phyloP scores from a whole-genome alignment of 2,113 vertebrate species.

The Uropsilus gracilis region DNA sequence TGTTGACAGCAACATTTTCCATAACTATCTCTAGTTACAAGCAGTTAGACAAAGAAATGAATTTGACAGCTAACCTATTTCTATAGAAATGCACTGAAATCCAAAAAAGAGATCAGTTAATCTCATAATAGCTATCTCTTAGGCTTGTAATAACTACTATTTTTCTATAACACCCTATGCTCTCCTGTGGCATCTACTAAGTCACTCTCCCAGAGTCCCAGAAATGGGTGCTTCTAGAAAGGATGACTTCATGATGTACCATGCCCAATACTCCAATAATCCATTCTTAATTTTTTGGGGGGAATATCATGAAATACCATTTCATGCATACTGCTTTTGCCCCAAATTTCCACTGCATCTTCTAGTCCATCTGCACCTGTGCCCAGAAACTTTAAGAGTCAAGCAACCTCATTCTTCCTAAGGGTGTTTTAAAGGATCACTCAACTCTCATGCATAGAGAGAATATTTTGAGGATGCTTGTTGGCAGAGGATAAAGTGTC shows the following conservation, averaged over 20 bases:
- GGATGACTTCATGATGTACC: background rate
- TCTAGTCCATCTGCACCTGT: background rate
- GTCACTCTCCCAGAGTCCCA: background rate
- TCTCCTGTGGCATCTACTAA: background rate
- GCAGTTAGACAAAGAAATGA: constrained; percentile 46
- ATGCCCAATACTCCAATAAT: background rate
- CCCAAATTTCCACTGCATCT: background rate
- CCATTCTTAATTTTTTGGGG: background rate
- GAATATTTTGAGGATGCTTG: background rate
- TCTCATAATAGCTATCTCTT: background rate
- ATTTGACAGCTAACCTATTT: constrained; percentile 67
- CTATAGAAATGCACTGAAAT: constrained; percentile 40
- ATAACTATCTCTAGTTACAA: constrained; percentile 57
- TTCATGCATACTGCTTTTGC: background rate
- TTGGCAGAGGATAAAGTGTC: background rate
- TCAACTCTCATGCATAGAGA: background rate
- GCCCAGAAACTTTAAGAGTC: background rate
- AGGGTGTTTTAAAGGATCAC: background rate
- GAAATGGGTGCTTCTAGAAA: background rate
- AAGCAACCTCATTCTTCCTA: background rate
- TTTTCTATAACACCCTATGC: background rate
- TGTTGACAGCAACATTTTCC: constrained; percentile 69
- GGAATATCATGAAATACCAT: too few relatives aligned
- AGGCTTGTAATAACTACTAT: background rate
- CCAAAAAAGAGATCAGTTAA: constrained; percentile 1